phyloP scores from a whole-genome alignment of 2,888 invertebrate species.

The Liposcelis brunnea region DNA sequence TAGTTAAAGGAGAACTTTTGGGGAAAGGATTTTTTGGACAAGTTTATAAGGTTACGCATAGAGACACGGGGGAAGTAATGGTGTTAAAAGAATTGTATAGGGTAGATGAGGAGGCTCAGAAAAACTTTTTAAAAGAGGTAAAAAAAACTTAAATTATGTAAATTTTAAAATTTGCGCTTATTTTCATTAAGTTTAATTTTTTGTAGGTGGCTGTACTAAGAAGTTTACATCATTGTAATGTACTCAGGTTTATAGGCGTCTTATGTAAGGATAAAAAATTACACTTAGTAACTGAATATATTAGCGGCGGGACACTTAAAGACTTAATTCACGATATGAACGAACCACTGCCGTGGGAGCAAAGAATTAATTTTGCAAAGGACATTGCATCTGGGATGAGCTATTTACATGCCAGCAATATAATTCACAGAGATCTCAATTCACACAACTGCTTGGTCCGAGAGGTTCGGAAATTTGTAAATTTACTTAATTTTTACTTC shows the following conservation, averaged over 20 bases:
- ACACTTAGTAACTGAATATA: constrained; percentile 84
- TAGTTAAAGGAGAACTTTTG: constrained; percentile 69
- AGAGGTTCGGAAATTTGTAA: too few species aligned
- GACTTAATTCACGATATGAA: constrained; percentile 60
- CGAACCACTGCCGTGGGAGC: constrained; percentile 57
- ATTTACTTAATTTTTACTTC: not conserved
- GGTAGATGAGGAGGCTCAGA: constrained; percentile 86
- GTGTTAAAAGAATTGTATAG: constrained; percentile 85
- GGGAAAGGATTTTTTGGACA: constrained; percentile 93
- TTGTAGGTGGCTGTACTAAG: constrained; percentile 72
- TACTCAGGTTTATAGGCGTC: constrained; percentile 80
- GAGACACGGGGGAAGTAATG: constrained; percentile 83
- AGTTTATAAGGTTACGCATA: constrained; percentile 79
- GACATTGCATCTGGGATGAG: constrained; percentile 89
- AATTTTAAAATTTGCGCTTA: not conserved
- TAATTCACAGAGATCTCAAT: constrained; percentile 89
- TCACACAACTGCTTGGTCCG: constrained; percentile 87
- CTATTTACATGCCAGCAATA: constrained; percentile 85
- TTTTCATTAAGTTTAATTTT: not conserved
- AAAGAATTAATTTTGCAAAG: constrained; percentile 67
- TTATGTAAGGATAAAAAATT: constrained; percentile 81
- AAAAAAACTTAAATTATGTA: not conserved
- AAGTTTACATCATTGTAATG: constrained; percentile 76
- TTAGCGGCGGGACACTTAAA: constrained; percentile 78
- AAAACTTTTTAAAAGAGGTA: constrained; percentile 84